phyloP scores from a whole-genome alignment of 2,797 vertebrate species.

The Toxotes lorentzi region DNA sequence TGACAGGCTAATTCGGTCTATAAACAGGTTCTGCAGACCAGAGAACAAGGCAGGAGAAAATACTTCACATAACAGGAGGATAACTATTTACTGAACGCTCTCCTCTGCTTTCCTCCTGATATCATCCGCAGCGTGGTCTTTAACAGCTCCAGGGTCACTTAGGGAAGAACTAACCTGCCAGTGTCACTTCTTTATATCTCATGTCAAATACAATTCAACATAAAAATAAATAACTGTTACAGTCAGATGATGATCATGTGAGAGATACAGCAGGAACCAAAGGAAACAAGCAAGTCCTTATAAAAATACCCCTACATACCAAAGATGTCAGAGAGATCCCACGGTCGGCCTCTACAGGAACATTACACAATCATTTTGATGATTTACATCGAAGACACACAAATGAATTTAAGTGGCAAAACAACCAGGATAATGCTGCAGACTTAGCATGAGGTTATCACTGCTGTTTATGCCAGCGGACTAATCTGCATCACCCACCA shows the following conservation, averaged over 20 bases:
- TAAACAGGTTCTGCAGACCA: slow-evolving; percentile 7
- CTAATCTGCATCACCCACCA: slow-evolving; percentile 9
- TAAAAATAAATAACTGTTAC: neutral
- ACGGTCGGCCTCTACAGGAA: neutral
- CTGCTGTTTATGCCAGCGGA: neutral
- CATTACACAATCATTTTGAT: neutral
- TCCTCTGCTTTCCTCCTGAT: neutral
- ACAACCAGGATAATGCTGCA: neutral
- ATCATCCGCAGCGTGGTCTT: neutral
- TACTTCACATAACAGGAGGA: slow-evolving; percentile 4
- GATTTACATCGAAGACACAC: neutral
- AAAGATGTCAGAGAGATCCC: neutral
- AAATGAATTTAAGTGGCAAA: neutral
- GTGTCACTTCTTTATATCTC: neutral
- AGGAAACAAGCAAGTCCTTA: neutral
- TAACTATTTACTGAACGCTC: neutral
- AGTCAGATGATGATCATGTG: neutral
- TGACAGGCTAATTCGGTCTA: neutral
- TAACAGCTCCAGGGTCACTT: neutral
- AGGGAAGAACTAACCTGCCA: neutral
- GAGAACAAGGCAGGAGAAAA: neutral
- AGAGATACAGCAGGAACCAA: neutral
- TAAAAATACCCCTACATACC: neutral
- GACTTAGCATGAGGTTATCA: neutral
- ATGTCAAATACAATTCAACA: neutral